Base-by-base conservation (phyloP, 2,797 vertebrate genomes). In the Phoeniculus purpureus region DNA sequence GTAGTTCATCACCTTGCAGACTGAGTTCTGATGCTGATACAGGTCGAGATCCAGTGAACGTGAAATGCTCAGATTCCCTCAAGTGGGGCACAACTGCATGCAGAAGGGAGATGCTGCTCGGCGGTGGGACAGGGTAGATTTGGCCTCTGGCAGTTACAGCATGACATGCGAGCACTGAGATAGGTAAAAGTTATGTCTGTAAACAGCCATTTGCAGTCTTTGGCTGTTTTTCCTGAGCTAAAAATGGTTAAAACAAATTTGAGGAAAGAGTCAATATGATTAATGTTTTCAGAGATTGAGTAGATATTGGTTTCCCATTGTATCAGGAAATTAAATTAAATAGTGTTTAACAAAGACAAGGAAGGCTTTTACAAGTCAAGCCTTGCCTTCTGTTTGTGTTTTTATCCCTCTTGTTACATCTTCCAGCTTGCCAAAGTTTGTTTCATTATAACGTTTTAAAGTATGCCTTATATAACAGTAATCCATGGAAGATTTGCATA, bases 361-460 rank as follows among this genome's bases (percentile, higher is more conserved):
- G 51, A 47, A 64, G 84, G 72, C 45, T 75, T 90, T 55, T 45
- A 37, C 6, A 56, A 9, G 55, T 37, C 37, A 81, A 76, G 22
- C 32, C 34, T 80, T 74, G 27, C 43, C 29, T 67, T 84, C 20
- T 45, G 0, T 0, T 0, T 71, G 19, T 84, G 12, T 27, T 52
- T 88, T 58, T 51, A 18, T 74, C 11, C 40, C 25, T 89, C 65
- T 58, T 29, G 22, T 51, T 79, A 21, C 8, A 15, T 45, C 48
- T 65, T 73, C 58, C 32, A 86, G 47, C 65, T 68, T 77, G 25
- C 40, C 13, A 15, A 51, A 80, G 68, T 79, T 34, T 40, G 45
- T 80, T 85, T 92, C 2, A 0, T 55, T 90, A 21, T 7, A 68
- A n/a, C 0, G 1, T 70, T 88, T 73, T 79, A 16, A 70, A 65